A percentile compares a stretch with the other conserved stretches of the same genome.
phyloP scores from a whole-genome alignment of 1,140 invertebrate species.

The Laodelphax striatellus region DNA sequence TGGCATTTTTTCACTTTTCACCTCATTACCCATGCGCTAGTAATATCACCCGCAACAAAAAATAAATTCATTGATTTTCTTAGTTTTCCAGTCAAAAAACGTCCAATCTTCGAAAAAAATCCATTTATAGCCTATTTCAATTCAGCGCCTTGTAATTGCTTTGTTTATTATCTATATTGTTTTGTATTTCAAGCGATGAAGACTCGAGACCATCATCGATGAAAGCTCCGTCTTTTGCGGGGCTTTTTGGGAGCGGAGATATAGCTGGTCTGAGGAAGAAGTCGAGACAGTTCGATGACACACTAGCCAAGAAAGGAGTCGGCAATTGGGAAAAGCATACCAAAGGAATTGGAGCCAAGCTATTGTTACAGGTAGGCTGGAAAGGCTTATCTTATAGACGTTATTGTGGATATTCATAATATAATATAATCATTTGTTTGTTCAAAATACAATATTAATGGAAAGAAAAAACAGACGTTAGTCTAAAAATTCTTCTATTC shows the following conservation, averaged over 20 bases:
- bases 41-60: no score
- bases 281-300: slow-evolving; percentile 34
- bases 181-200: slow-evolving; percentile 36
- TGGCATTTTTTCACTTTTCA: no score
- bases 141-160: no score
- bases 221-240: background rate
- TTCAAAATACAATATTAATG: no score
- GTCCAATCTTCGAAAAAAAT: no score
- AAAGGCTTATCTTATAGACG: background rate
- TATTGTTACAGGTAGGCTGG: slow-evolving; percentile 56
- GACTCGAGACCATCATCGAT: slow-evolving; percentile 26
- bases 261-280: slow-evolving; percentile 52
- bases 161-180: no score
- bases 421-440: background rate
- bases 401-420: background rate
- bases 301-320: slow-evolving; percentile 47
- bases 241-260: slow-evolving; percentile 25
- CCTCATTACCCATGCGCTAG: no score
- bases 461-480: no score
- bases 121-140: no score
- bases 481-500: no score
- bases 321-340: slow-evolving; percentile 91
- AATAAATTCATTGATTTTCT: no score
- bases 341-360: slow-evolving; percentile 89
- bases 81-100: no score